Conservation (phyloP, 2,888 invertebrate genomes). For the Caenorhabditis sinica region DNA sequence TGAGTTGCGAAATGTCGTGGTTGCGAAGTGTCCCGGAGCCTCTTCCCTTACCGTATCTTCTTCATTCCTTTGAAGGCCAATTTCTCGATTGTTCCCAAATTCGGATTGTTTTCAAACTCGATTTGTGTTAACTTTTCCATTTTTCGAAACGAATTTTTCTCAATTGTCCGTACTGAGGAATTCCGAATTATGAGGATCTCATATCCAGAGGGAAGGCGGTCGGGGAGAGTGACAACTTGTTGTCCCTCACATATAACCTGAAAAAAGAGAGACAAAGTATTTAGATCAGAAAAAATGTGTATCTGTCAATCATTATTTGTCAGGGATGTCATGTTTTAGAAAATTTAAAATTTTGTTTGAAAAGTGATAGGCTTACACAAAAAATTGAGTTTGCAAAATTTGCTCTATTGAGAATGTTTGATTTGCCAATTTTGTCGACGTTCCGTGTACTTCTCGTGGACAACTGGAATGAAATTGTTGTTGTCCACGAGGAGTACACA, state of each 20-base stretch:
- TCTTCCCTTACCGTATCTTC: constrained; percentile 50
- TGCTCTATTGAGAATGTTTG: too few relatives aligned
- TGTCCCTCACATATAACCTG: constrained; percentile 70
- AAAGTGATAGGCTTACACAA: too few relatives aligned
- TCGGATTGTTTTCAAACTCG: constrained; percentile 66
- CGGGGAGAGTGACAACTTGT: constrained; percentile 64
- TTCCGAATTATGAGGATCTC: constrained; percentile 64
- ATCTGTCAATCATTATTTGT: constrained; percentile 39
- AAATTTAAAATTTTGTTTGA: too few relatives aligned
- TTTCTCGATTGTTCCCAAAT: constrained; percentile 68
- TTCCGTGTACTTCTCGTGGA: too few relatives aligned
- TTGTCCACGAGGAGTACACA: too few relatives aligned
- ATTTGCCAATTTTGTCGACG: too few relatives aligned
- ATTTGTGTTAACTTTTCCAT: constrained; percentile 65
- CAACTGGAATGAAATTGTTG: too few relatives aligned
- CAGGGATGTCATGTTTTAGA: neutral
- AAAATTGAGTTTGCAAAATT: too few relatives aligned
- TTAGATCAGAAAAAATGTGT: neutral
- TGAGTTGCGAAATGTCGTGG: too few relatives aligned
- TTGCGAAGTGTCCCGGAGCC: neutral
- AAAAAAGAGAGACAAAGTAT: neutral
- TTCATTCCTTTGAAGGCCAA: constrained; percentile 71
- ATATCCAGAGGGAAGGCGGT: constrained; percentile 64
- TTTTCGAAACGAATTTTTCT: constrained; percentile 69
- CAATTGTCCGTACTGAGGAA: constrained; percentile 65